Base-by-base conservation (phyloP, 2,113 vertebrate species). In the Serilophus lunatus region DNA sequence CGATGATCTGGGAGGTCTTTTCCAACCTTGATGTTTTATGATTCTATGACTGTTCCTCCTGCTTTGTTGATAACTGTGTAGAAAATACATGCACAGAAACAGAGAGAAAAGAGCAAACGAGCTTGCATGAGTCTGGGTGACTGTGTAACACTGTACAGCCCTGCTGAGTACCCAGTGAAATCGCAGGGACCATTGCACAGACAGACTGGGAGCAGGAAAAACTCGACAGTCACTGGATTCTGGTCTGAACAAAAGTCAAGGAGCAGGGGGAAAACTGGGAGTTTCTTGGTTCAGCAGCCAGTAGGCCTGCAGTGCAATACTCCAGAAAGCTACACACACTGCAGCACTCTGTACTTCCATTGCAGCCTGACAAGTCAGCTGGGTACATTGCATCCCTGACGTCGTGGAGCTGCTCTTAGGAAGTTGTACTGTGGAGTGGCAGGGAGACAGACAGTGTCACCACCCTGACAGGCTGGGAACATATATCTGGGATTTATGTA, bases 101-200 rank as follows among this genome's bases (percentile, higher is more conserved):
- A 63, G 36, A 83, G 36, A 74, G 45, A 53, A 14, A 74, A 63
- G 7, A 81, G 54, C 20, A 47, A 71, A 25, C 28, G 70, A 40
- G 22, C 23, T 89, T 35, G 29, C 29, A 22, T 0, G 2, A 31
- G 28, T 12, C 64, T 74, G 7, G 11, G 29, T 25, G 19, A 59
- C 8, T 33, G n/a, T n/a, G 7, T n/a, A 66, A 84, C 1, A 6
- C 51, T 0, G 0, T 16, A 44, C 6, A 42, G 65, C 20, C 36
- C 53, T 4, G 7, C 49, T 20, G n/a, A 60, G 19, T 6, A n/a
- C 9, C 6, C 72, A 35, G 38, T 24, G 75, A 72, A 87, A 72
- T 45, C 44, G 56, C 1, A 17, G 36, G 44, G 31, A 60, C 13
- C 35, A 36, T 4, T 57, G 45, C 50, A 57, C 44, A 80, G 49